Conservation (phyloP, 2,797 vertebrate genomes). For the Eurystomus glaucurus region DNA sequence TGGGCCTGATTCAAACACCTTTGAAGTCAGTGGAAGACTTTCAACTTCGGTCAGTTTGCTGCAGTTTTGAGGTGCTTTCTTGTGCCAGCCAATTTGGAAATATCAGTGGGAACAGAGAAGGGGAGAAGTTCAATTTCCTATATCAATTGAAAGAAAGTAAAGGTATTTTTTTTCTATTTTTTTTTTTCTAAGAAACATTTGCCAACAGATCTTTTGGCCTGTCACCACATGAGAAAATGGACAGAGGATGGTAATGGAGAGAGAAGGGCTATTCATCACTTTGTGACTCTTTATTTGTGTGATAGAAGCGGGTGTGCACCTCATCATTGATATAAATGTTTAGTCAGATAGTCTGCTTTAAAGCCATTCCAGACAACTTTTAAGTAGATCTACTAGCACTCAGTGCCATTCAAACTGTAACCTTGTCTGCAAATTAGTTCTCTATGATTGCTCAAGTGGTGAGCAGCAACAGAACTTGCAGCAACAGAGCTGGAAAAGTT, state of each 20-base stretch:
- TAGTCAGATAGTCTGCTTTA: not conserved
- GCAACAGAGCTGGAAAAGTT: not conserved
- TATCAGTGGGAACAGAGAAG: not conserved
- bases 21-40: constrained; percentile 40
- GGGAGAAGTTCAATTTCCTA: not conserved
- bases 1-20: not conserved
- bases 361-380: not conserved
- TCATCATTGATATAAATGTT: not conserved
- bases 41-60: not conserved
- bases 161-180: not conserved
- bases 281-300: not conserved
- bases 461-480: not conserved
- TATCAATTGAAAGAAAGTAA: not conserved
- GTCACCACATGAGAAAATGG: not conserved
- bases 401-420: not conserved
- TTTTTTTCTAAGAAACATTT: not conserved
- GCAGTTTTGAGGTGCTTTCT: not conserved
- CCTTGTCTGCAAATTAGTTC: not conserved
- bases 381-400: not conserved
- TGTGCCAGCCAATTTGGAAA: not conserved
- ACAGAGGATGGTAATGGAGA: not conserved
- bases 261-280: not conserved
- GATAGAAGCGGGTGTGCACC: not conserved
- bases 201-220: not conserved
- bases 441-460: not conserved